Conservation (phyloP, 1,140 invertebrate species). For the Scaptodrosophila lebanonensis region DNA sequence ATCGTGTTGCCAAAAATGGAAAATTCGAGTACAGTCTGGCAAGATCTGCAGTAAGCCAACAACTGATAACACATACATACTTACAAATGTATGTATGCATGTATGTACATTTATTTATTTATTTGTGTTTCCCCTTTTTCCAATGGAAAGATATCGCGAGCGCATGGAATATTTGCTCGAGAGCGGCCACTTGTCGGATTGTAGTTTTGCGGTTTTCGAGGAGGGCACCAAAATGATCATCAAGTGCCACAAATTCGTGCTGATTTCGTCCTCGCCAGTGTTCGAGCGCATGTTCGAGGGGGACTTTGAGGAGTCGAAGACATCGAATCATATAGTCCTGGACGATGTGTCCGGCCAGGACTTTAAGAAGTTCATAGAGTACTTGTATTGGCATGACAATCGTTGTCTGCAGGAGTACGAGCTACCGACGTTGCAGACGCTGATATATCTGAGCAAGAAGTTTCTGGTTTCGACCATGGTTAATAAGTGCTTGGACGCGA, state of each 20-base stretch:
- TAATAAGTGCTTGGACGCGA: slow-evolving; percentile 3
- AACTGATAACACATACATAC: no score
- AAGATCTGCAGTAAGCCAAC: no score
- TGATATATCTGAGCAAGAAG: slow-evolving; percentile 37
- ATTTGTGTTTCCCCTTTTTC: no score
- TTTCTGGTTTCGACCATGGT: slow-evolving; percentile 26
- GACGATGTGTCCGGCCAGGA: slow-evolving; percentile 30
- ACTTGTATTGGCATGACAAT: slow-evolving; percentile 32
- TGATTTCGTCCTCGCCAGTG: slow-evolving; percentile 37
- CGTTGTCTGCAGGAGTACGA: slow-evolving; percentile 4
- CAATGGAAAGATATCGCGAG: no score
- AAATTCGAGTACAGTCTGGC: no score
- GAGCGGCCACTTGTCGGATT: slow-evolving; percentile 36
- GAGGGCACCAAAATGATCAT: slow-evolving; percentile 15
- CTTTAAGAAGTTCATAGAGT: slow-evolving; percentile 31
- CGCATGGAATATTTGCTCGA: slow-evolving; percentile 35
- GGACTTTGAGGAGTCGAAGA: slow-evolving; percentile 22
- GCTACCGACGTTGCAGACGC: slow-evolving; percentile 11
- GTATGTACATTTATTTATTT: no score
- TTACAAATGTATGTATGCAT: no score
- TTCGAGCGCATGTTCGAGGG: slow-evolving; percentile 45
- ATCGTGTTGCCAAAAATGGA: no score
- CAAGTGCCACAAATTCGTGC: slow-evolving; percentile 36
- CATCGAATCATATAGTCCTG: slow-evolving; percentile 30
- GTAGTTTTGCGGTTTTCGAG: slow-evolving; percentile 30